Conservation (phyloP, 2,797 vertebrate genomes). For the Helicolenus hilgendorfi region DNA sequence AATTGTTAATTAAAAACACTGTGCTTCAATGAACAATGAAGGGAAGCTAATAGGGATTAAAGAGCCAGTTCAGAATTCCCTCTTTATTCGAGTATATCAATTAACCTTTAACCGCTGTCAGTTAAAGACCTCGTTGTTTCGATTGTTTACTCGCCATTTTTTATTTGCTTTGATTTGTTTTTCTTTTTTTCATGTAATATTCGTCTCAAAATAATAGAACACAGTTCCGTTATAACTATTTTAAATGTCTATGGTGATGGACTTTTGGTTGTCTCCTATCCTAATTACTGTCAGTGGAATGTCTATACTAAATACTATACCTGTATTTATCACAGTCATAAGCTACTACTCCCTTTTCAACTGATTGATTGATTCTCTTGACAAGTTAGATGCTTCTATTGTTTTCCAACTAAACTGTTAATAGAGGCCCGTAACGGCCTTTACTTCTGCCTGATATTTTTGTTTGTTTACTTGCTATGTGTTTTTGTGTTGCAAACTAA, state of each 20-base stretch:
- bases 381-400: too few species aligned
- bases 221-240: neutral
- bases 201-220: neutral
- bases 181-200: neutral
- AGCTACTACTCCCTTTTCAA: too few species aligned
- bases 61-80: conserved; percentile 37
- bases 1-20: conserved; percentile 78
- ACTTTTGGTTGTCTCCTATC: neutral
- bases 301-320: too few species aligned
- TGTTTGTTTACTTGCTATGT: neutral
- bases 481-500: neutral
- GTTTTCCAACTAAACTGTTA: too few species aligned
- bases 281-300: neutral
- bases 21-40: conserved; percentile 77
- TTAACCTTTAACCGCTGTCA: conserved; percentile 55
- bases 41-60: conserved; percentile 75
- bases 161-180: neutral
- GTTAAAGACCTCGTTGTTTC: neutral
- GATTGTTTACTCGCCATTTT: conserved; percentile 2
- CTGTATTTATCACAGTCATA: too few species aligned
- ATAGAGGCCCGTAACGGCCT: neutral
- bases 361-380: too few species aligned
- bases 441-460: neutral
- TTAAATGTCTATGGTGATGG: neutral
- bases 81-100: conserved; percentile 58